phyloP scores from a whole-genome alignment of 2,888 invertebrate species.

The Coelopa pilipes region DNA sequence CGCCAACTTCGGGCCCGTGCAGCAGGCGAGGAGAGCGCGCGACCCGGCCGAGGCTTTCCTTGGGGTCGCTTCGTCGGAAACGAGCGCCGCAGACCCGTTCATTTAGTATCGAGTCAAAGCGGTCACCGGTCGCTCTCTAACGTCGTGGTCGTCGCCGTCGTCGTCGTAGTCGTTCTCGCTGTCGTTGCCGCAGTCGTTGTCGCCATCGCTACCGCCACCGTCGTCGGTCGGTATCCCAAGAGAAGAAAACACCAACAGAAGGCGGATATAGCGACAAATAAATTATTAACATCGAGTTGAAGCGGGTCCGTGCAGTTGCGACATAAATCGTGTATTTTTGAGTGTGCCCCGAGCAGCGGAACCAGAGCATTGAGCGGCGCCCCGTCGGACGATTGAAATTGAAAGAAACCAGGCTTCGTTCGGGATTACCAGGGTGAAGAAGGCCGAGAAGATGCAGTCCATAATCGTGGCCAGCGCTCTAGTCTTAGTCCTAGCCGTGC shows the following conservation, averaged over 20 bases:
- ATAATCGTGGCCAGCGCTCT: slow-evolving; percentile 63
- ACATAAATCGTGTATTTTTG: background rate
- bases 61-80: slow-evolving; percentile 16
- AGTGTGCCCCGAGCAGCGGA: background rate
- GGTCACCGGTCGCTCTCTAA: slow-evolving; percentile 33
- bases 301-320: slow-evolving; percentile 30
- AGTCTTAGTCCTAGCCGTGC: slow-evolving; percentile 64
- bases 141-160: slow-evolving; percentile 8
- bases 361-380: too few relatives aligned
- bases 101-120: slow-evolving; percentile 38
- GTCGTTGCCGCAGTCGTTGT: too few relatives aligned
- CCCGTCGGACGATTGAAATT: too few relatives aligned
- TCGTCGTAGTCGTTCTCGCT: too few relatives aligned
- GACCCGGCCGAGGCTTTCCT: background rate
- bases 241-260: slow-evolving; percentile 7
- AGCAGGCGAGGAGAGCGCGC: too few relatives aligned
- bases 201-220: too few relatives aligned
- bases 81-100: slow-evolving; percentile 19
- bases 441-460: slow-evolving; percentile 59
- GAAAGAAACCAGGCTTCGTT: slow-evolving; percentile 17
- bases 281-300: slow-evolving; percentile 27
- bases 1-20: too few relatives aligned
- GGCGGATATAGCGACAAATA: slow-evolving; percentile 6
- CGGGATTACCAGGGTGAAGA: background rate
- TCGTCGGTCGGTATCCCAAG: slow-evolving; percentile 18